Evolutionary conservation across 2,113 vertebrate genomes (phyloP), one percentile per base, ranked within the genome.

Genomic region (Hystrix brachyura): DNA sequence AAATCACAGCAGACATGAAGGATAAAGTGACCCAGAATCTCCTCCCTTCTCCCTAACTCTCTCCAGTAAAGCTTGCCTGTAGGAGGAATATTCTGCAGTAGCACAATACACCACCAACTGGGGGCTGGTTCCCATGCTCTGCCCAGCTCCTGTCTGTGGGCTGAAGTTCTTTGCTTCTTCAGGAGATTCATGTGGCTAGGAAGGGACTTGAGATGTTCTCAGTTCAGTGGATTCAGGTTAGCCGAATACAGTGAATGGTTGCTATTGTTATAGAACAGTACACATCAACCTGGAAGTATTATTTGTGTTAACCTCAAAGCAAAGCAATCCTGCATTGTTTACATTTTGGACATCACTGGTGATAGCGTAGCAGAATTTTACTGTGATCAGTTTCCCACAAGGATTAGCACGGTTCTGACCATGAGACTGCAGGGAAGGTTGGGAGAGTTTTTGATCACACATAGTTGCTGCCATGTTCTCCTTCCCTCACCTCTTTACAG

Each of bases 191-290:
- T 60, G 7, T 48, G 15, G 17, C 23, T 88, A 64, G 57, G 53
- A 93, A 91, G 69, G 71, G 46, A 91, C 29, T 43, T n/a, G 19
- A 69, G 62, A 84, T 43, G 94, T 85, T 71, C 80, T 83, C 19
- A 51, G 9, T 53, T 91, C 14, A 86, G 38, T 11, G 21, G 23
- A 38, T 64, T 84, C 55, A 13, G 71, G 12, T 51, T 27, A 90
- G 43, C 27, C 43, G 48, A 69, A 46, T 81, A 81, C 1, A 4
- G 15, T 43, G 48, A 87, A 76, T 80, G n/a, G 13, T 67, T 46
- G 18, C 60, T 60, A 21, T 48, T n/a, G 3, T 53, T 84, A 69
- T 2, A 1, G 57, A 53, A 51, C 32, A 17, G 29, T 46, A 60
- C 18, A 51, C 18, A 67, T n/a, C 59, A 48, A 84, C 7, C 7